phyloP scores from a whole-genome alignment of 2,113 vertebrate species.

The Scolopax mira region DNA sequence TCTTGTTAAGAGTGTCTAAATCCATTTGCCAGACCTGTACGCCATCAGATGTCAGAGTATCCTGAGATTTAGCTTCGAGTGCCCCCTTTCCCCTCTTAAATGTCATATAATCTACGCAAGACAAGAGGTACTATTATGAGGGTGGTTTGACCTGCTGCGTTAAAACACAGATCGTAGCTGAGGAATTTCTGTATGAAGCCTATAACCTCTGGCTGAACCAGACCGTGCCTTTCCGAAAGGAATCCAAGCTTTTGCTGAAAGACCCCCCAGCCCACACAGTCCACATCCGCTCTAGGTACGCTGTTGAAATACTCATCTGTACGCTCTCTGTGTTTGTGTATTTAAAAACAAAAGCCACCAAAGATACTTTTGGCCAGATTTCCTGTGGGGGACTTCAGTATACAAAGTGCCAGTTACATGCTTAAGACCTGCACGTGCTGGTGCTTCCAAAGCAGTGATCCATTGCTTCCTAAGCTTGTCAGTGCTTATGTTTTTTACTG shows the following conservation, averaged over 20 bases:
- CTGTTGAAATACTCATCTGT: neutral
- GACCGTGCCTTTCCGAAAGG: slow-evolving; percentile 58
- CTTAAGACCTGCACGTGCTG: neutral
- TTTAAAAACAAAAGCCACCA: slow-evolving; percentile 33
- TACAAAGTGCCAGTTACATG: neutral
- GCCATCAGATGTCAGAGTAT: neutral
- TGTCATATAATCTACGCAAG: slow-evolving; percentile 48
- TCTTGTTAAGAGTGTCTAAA: slow-evolving; percentile 47
- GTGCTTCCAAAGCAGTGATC: neutral
- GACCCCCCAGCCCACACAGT: slow-evolving; percentile 32
- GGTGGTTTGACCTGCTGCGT: slow-evolving; percentile 41
- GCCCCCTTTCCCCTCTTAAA: slow-evolving; percentile 53
- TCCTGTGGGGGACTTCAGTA: neutral
- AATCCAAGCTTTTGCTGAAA: slow-evolving; percentile 40
- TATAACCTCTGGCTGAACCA: slow-evolving; percentile 65
- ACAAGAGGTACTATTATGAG: slow-evolving; percentile 61
- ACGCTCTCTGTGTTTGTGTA: neutral
- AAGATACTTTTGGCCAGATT: neutral
- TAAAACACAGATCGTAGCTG: slow-evolving; percentile 46
- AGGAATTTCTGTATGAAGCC: slow-evolving; percentile 56
- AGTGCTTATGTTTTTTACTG: neutral
- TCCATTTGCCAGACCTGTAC: slow-evolving; percentile 35
- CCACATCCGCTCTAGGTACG: neutral
- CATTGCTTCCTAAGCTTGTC: neutral
- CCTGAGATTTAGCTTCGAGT: slow-evolving; percentile 18